Base-by-base conservation (phyloP, 2,113 vertebrate genomes). In the Redunca redunca region DNA sequence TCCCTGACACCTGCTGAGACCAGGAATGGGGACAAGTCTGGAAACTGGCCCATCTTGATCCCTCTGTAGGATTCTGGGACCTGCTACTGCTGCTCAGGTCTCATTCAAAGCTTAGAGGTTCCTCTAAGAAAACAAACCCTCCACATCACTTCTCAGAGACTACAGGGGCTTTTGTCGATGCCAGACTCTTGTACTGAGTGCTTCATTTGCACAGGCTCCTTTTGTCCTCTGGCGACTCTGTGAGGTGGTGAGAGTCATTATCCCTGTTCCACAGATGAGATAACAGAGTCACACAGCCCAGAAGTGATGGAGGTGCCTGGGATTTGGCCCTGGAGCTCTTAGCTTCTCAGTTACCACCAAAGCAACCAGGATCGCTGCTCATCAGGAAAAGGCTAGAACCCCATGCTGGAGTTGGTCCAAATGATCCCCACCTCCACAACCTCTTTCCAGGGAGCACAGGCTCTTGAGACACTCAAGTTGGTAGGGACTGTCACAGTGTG, bases 381-480 rank as follows among this genome's bases (percentile, higher is more conserved):
- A 10, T 33, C 62, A 46, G 60, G 87, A 88, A 67, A 43, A 3
- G 74, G 21, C 43, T 28, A 14, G 91, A 77, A 28, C 30, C 4
- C 26, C 6, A 2, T 15, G 46, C 74, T 48, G 57, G 15, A 60
- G 16, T 30, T 10, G 0, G 64, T 9, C 33, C 30, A 15, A 3
- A 3, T 14, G n/a, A 19, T 14, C 4, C 2, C 60, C 0, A 0
- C 12, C 33, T 43, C 17, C 23, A 26, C 2, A 0, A 19, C 28
- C 52, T 81, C 84, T 58, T 91, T 81, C 67, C 50, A 58, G 93
- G 90, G 36, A 93, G 52, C 40, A 13, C 3, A 1, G 15, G 60
- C 71, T 86, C 80, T 62, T 21, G 43, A 36, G 30, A 28, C 26
- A n/a, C 23, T 40, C 33, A 40, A 2, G 50, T 21, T 62, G 7